Conservation (phyloP, 2,888 invertebrate genomes). For the Dysmachus trigonus region DNA sequence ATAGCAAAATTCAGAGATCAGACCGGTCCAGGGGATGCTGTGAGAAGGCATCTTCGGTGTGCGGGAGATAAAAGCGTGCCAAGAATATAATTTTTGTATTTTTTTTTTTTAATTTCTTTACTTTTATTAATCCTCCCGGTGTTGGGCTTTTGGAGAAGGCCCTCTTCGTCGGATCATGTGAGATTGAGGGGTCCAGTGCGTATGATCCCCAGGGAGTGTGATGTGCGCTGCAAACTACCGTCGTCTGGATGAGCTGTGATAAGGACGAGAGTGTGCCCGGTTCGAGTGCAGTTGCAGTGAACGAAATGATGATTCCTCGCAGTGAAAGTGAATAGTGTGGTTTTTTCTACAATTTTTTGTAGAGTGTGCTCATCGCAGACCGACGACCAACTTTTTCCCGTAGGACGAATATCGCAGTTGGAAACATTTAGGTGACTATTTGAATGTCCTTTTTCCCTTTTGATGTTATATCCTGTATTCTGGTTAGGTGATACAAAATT, state of each 20-base stretch:
- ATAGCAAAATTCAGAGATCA: not conserved
- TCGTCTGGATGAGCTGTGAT: not conserved
- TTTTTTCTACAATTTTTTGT: not conserved
- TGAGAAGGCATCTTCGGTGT: not conserved
- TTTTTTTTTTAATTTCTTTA: not conserved
- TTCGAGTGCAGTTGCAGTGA: not conserved
- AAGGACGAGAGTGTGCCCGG: not conserved
- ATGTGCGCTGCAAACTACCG: not conserved
- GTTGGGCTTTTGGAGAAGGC: not conserved
- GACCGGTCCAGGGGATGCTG: not conserved
- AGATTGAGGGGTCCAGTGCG: not conserved
- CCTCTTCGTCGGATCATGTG: not conserved
- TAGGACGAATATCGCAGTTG: slow-evolving; percentile 11
- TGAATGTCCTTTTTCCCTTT: not conserved
- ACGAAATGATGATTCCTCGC: not conserved
- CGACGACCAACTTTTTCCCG: not conserved
- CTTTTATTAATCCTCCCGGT: not conserved
- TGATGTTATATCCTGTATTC: not conserved
- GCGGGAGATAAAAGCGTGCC: not conserved
- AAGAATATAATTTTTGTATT: not conserved
- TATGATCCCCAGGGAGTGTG: not conserved
- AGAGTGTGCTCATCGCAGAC: not conserved
- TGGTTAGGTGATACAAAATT: not conserved
- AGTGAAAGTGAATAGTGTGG: not conserved
- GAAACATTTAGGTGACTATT: slow-evolving; percentile 37